Base-by-base conservation (phyloP, 1,140 invertebrate genomes). In the Trichoplusia ni region DNA sequence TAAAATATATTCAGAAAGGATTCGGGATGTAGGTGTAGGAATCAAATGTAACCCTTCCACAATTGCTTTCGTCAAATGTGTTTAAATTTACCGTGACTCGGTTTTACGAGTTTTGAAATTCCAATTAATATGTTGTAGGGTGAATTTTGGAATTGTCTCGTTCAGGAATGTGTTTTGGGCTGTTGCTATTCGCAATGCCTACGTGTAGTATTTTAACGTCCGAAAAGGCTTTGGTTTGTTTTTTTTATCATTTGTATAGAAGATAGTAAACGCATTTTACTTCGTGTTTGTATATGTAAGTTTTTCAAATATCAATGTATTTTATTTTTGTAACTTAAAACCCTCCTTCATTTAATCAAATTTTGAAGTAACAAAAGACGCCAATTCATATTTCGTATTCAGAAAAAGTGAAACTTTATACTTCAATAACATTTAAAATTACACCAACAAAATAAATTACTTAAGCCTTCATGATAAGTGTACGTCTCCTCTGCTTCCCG, bases 1-100 rank as follows among this genome's bases (percentile, higher is more conserved):
- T 60, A 60, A 66, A 66, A 66, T 54, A 44, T 60, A 51, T 60
- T 51, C 25, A 16, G 33, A 46, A 46, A 21, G 25, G 29, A 40
- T 21, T 8, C 25, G 23, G 8, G 25, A 40, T 23, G 23, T 29
- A 49, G 46, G 46, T 11, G 31, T 18, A 51, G n/a, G 47, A 35
- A 53, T 53, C 31, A 53, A 33, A 53, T 37, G 19, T 21, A 14
- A 35, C 49, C 49, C 16, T 23, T 11, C 33, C 49, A 13, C 16
- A 31, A 37, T 53, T 23, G 49, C 11, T 31, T 23, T 18, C 31
- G 46, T 23, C 25, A 9, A 16, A 49, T 14, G 46, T 49, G 46
- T 49, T 44, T 49, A 49, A 49, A 29, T n/a, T n/a, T 49, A 29
- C 46, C n/a, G 46, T 49, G 27, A 27, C 29, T 29, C 16, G 29